phyloP scores from a whole-genome alignment of 1,140 invertebrate species.

The Scaptomyza hsui region DNA sequence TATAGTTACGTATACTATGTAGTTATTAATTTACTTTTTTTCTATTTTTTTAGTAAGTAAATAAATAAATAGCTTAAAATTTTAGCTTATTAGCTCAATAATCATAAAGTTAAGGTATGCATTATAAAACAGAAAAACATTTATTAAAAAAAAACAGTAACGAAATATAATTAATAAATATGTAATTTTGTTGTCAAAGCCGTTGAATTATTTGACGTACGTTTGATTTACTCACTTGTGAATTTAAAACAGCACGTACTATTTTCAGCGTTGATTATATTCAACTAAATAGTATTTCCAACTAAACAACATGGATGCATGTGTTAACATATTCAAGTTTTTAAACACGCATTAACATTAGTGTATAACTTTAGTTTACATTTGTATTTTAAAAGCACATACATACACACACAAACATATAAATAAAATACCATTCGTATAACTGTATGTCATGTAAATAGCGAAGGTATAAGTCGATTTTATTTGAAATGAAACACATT shows the following conservation, averaged over 20 bases:
- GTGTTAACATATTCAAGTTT: conserved; percentile 1
- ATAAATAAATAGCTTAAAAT: too few species aligned
- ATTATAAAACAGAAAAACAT: too few species aligned
- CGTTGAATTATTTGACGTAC: neutral
- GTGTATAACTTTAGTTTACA: conserved; percentile 5
- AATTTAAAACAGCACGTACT: neutral
- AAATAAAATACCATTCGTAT: neutral
- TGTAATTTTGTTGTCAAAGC: too few species aligned
- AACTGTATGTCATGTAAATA: neutral
- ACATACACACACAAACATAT: neutral
- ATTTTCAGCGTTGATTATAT: neutral
- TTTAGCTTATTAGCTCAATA: too few species aligned
- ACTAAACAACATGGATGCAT: conserved; percentile 7
- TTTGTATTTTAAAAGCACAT: conserved; percentile 2
- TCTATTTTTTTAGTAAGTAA: too few species aligned
- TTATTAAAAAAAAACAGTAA: too few species aligned
- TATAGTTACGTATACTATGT: too few species aligned
- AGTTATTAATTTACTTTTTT: too few species aligned
- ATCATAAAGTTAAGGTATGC: too few species aligned
- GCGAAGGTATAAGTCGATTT: conserved; percentile 15
- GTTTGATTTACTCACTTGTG: neutral
- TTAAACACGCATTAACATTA: conserved; percentile 9
- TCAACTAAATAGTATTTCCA: too few species aligned
- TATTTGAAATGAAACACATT: conserved; percentile 31
- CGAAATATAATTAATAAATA: too few species aligned